A percentile compares a stretch with the other conserved stretches of the same genome.
Conservation (phyloP, 2,888 invertebrate species). For the Mayetiola destructor region DNA sequence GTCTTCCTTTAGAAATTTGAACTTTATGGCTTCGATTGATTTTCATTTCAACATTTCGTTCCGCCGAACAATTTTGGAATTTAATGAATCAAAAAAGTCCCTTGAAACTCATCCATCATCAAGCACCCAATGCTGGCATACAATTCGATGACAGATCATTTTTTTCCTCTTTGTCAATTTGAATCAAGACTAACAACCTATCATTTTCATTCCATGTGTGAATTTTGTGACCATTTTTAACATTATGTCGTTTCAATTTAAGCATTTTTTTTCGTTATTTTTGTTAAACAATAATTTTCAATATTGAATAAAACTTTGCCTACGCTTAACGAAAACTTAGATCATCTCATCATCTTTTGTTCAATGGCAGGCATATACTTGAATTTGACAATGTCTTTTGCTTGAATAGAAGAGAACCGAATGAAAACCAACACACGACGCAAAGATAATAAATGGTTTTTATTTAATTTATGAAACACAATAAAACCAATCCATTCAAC, state of each 20-base stretch:
- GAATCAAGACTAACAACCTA: conserved; percentile 1
- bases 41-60: background rate
- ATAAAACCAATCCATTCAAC: too few relatives aligned
- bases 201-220: background rate
- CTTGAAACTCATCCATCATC: background rate
- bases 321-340: too few relatives aligned
- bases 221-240: conserved; percentile 3
- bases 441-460: conserved; percentile 1
- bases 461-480: conserved; percentile 10
- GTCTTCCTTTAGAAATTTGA: background rate
- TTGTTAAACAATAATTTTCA: background rate
- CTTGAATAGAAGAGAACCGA: background rate
- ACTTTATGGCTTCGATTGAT: background rate
- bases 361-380: background rate
- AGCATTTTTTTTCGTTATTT: background rate
- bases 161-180: too few relatives aligned
- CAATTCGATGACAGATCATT: conserved; percentile 6
- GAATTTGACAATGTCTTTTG: background rate
- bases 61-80: too few relatives aligned
- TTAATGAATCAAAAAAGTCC: too few relatives aligned
- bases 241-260: background rate
- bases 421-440: background rate
- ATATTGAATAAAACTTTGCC: conserved; percentile 3
- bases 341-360: conserved; percentile 11
- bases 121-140: too few relatives aligned